Percentiles rank a stretch among this genome's conserved stretches.
Conservation (phyloP, 2,888 invertebrate species). For the Hetaerina titia region DNA sequence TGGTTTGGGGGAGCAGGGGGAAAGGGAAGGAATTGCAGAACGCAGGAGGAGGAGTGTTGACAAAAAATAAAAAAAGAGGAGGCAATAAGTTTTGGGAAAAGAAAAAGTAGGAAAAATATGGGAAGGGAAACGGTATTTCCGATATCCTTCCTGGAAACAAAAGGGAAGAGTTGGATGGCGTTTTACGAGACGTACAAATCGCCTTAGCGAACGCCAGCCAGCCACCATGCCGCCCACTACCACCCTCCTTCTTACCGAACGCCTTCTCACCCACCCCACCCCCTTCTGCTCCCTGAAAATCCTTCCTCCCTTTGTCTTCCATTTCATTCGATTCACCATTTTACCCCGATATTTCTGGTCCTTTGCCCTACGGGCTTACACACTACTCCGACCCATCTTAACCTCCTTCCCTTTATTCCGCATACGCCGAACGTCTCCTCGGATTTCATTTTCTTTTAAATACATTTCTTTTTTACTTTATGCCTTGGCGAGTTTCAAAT, state of each 20-base stretch:
- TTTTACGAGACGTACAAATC: slow-evolving; percentile 20
- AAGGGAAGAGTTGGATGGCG: not conserved
- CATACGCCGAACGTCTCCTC: no score
- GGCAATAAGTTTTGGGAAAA: not conserved
- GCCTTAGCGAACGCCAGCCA: not conserved
- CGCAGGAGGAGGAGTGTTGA: not conserved
- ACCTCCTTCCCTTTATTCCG: not conserved
- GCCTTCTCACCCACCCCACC: not conserved
- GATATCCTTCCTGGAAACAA: slow-evolving; percentile 14
- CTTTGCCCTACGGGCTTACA: not conserved
- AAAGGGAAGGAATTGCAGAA: not conserved
- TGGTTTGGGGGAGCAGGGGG: not conserved
- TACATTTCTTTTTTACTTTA: no score
- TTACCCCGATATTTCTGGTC: not conserved
- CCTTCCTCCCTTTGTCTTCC: not conserved
- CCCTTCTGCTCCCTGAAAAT: not conserved
- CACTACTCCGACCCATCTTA: not conserved
- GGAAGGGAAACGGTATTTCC: not conserved
- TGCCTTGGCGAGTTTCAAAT: no score
- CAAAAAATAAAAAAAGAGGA: not conserved
- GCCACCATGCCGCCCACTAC: not conserved
- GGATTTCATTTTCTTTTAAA: no score
- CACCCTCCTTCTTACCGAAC: not conserved
- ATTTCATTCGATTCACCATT: not conserved
- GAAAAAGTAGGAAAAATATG: not conserved